Percentiles rank a stretch among this genome's conserved stretches.
Evolutionary conservation across 2,113 vertebrate species (phyloP).

Genomic region (Oncorhynchus tshawytscha): DNA sequence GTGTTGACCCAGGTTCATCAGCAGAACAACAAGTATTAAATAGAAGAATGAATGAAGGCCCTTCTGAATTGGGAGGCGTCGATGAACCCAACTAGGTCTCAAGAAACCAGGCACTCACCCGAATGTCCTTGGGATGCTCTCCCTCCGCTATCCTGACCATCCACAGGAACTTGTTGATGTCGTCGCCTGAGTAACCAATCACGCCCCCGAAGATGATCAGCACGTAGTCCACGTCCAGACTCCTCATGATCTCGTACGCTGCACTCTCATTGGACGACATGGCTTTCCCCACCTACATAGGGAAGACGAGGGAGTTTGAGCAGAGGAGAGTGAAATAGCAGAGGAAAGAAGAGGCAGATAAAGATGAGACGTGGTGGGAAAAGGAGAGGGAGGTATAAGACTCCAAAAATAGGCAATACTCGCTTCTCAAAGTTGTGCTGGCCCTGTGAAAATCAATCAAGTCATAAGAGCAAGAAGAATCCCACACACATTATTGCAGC

Average conservation of each 20-base stretch:
- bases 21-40: no score
- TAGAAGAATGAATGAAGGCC: no score
- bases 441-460: neutral
- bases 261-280: slow-evolving; percentile 99
- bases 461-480: neutral
- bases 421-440: neutral
- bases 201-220: slow-evolving; percentile 98
- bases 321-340: slow-evolving; percentile 6
- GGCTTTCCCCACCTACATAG: slow-evolving; percentile 92
- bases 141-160: slow-evolving; percentile 99
- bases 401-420: neutral
- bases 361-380: neutral
- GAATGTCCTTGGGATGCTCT: slow-evolving; percentile 97
- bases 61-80: no score
- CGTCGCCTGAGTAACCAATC: slow-evolving; percentile 97
- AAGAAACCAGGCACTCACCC: slow-evolving; percentile 75
- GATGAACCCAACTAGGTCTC: no score
- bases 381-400: slow-evolving; percentile 13
- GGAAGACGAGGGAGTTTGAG: neutral
- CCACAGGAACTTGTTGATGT: slow-evolving; percentile 99
- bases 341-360: slow-evolving; percentile 25
- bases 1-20: neutral
- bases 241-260: slow-evolving; percentile 95
- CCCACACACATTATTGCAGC: neutral
- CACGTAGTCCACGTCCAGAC: slow-evolving; percentile 97